Base-by-base conservation (phyloP, 2,113 vertebrate genomes). In the Pycnonotus jocosus region DNA sequence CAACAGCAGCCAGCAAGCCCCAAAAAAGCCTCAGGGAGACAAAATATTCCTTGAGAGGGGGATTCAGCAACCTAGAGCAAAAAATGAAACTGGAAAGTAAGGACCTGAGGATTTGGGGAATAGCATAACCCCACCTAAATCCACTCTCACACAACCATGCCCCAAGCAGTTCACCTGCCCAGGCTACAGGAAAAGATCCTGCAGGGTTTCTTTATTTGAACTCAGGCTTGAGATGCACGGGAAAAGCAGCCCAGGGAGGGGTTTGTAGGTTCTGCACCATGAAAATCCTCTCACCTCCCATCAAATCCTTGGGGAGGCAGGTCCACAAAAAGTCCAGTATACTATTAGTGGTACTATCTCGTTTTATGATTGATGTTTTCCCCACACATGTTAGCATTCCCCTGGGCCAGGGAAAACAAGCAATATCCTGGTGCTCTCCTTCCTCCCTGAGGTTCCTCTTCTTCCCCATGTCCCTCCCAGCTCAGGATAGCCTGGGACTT, bases 221-320 rank as follows among this genome's bases (percentile, higher is more conserved):
- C 6, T 31, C n/a, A 62, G 35, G 11, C 15, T 72, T 11, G 42
- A 50, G 2, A 12, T 1, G 1, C 56, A 23, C 0, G 0, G 56
- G 57, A 44, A 70, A 87, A 90, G 70, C 38, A 10, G 11, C 35
- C 23, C 45, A 38, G 82, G 61, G 61, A 64, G 16, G 15, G 20
- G 8, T n/a, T 37, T 40, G 25, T 37, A 37, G 48, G 13, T 35
- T 12, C 35, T 33, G 31, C 42, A 22, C 20, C 2, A 13, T 5
- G 31, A 76, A 31, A 11, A 11, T 38, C 90, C 57, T 27, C 33
- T 9, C 48, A 72, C 28, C 31, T 62, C 35, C 48, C n/a, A 10
- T 19, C 37, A 60, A 24, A 66, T 14, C 35, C 18, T 9, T 21
- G 12, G 10, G 35, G 20, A 82, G 45, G 31, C 22, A 45, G 12